Base-by-base conservation (phyloP, 2,113 vertebrate genomes). In the Brienomyrus longianalis region DNA sequence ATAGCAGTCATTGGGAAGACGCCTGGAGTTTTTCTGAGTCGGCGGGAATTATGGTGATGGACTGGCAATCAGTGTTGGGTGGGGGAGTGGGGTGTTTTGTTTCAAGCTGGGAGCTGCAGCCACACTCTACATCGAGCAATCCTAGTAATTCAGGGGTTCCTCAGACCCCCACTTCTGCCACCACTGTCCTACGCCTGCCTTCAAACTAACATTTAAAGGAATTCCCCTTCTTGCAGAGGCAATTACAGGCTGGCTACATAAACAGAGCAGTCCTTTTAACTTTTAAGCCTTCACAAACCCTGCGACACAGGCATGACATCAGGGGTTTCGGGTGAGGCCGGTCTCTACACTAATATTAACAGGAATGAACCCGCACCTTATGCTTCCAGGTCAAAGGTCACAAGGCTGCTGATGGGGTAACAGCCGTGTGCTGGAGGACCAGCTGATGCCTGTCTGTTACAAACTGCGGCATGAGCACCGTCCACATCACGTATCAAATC, bases 81-180 rank as follows among this genome's bases (percentile, higher is more conserved):
- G 90, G 93, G 92, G 93, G 93, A 95, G 91, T 90, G 90, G 93
- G 92, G 92, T 95, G 92, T 93, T 96, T 92, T 92, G 93, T 93
- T 96, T 96, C 91, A 80, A 93, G 92, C 94, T 93, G 89, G 92
- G 94, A 94, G 93, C 91, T 96, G 92, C 91, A 91, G 94, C 93
- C 94, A 91, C 93, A 93, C 93, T 95, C 91, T 95, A 93, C 90
- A 51, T 84, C 39, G 45, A 88, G 87, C 17, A 80, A 39, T 88
- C 52, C 23, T 1, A 19, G 21, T 88, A 90, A 90, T 95, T 91
- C 94, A 92, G 93, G 93, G 93, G 91, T 95, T 95, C 93, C 94
- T 94, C 91, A 56, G 80, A 89, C 91, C 88, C 91, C 83, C 85
- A 91, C 93, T 85, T 90, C 91, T 90, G 90, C 93, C 54, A 56